phyloP scores from a whole-genome alignment of 2,797 vertebrate species.

The Buphagus erythrorhynchus region DNA sequence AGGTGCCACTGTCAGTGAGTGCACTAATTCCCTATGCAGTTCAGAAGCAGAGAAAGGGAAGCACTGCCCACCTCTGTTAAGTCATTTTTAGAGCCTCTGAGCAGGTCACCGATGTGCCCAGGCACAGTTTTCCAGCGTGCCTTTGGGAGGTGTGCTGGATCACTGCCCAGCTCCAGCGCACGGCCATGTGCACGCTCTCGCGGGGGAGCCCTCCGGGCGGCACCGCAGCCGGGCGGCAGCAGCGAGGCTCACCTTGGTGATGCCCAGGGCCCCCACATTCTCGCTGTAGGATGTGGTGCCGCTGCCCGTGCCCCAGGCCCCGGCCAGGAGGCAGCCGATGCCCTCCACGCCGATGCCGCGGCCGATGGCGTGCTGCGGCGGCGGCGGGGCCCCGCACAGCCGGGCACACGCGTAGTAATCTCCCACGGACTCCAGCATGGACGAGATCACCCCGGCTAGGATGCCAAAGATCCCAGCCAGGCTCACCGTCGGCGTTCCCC shows the following conservation, averaged over 20 bases:
- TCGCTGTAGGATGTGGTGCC: slow-evolving; percentile 97
- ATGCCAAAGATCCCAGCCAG: slow-evolving; percentile 93
- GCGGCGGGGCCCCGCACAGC: slow-evolving; percentile 90
- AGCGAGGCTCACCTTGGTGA: slow-evolving; percentile 87
- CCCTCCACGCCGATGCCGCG: slow-evolving; percentile 94
- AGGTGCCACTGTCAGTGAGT: neutral
- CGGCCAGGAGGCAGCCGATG: slow-evolving; percentile 92
- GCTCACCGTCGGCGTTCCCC: slow-evolving; percentile 92
- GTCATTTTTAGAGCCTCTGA: neutral
- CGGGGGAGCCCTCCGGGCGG: neutral
- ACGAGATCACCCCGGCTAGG: slow-evolving; percentile 92
- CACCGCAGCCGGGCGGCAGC: rapidly evolving
- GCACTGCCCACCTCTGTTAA: neutral
- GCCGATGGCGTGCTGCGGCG: slow-evolving; percentile 91
- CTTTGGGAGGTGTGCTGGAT: neutral
- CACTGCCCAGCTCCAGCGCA: neutral
- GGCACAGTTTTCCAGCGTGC: neutral
- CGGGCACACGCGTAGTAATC: slow-evolving; percentile 96
- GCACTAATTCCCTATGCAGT: neutral
- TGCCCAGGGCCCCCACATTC: slow-evolving; percentile 92
- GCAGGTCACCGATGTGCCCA: neutral
- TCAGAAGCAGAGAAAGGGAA: neutral
- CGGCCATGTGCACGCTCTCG: neutral
- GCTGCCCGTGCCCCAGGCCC: slow-evolving; percentile 94
- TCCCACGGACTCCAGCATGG: slow-evolving; percentile 95